These are phyloP conservation scores for Oncorhynchus masou DNA, from an alignment of 2,113 vertebrate species.

Conservation along the genomic window DNA sequence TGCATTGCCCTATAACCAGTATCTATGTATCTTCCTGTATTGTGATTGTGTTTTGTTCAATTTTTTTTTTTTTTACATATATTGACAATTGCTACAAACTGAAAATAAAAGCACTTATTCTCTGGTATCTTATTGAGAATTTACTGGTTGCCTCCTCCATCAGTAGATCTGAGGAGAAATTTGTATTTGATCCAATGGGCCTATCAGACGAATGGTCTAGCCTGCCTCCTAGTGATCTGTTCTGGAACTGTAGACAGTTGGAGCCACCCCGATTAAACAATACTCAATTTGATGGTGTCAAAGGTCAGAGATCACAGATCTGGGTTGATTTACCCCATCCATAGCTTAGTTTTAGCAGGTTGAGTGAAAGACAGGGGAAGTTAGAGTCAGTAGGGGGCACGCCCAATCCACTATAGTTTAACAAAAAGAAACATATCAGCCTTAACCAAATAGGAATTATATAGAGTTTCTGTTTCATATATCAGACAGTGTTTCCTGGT, in stretches of 20 bases:
- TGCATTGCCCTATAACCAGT: conserved; percentile 73
- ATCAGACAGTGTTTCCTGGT: not conserved
- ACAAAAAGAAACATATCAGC: too few species aligned
- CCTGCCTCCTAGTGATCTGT: conserved; percentile 61
- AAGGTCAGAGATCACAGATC: too few species aligned
- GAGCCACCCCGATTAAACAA: not conserved
- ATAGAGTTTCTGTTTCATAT: not conserved
- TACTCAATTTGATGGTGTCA: too few species aligned
- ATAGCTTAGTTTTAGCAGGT: too few species aligned
- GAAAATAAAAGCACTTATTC: conserved; percentile 81
- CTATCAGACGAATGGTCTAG: conserved; percentile 29
- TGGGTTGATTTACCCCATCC: too few species aligned
- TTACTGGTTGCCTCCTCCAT: not conserved
- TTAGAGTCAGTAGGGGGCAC: too few species aligned
- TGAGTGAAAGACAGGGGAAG: too few species aligned
- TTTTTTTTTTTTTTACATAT: conserved; percentile 88
- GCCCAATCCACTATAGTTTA: too few species aligned
- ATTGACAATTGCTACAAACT: conserved; percentile 86
- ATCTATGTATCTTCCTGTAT: conserved; percentile 77
- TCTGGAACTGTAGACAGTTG: conserved; percentile 21
- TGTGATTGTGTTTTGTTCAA: conserved; percentile 60
- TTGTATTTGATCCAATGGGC: not conserved
- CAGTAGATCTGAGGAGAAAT: not conserved
- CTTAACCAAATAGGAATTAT: not conserved
- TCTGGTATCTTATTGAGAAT: conserved; percentile 37